Evolutionary conservation across 2,113 vertebrate genomes (phyloP).

Genomic region (Galemys pyrenaicus): DNA sequence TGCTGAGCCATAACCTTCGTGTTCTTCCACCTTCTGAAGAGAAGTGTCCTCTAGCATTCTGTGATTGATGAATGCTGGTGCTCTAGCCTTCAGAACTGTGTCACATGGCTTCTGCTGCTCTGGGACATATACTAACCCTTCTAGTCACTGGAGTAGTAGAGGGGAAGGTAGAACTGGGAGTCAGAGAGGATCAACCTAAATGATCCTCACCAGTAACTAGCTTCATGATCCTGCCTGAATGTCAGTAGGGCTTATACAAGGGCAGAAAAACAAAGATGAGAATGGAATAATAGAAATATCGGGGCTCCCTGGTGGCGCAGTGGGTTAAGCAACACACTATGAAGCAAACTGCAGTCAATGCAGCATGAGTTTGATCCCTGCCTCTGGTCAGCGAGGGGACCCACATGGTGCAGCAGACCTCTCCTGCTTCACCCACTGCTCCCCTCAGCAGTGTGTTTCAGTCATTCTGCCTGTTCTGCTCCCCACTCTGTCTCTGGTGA

Average conservation of each 20-base stretch:
- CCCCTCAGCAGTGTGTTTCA: too few relatives aligned
- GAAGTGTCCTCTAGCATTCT: not conserved
- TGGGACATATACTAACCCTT: not conserved
- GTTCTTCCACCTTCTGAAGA: not conserved
- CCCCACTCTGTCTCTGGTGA: too few relatives aligned
- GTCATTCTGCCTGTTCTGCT: too few relatives aligned
- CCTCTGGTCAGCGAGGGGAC: too few relatives aligned
- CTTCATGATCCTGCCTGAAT: not conserved
- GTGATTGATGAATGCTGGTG: not conserved
- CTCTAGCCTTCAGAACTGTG: not conserved
- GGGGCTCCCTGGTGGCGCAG: too few relatives aligned
- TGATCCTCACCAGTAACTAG: not conserved
- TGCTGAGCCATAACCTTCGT: not conserved
- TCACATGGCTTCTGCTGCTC: too few relatives aligned
- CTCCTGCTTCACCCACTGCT: too few relatives aligned
- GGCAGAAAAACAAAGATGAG: accelerated
- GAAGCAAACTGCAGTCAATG: too few relatives aligned
- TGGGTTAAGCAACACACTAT: too few relatives aligned
- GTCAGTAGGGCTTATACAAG: not conserved
- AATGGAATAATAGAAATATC: too few relatives aligned
- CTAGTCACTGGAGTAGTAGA: not conserved
- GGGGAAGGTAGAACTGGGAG: not conserved
- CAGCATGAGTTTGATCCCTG: too few relatives aligned
- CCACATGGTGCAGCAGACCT: too few relatives aligned
- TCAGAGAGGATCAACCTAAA: not conserved